These are phyloP conservation scores for Cryptomyrus ogoouensis DNA, from an alignment of 2,113 vertebrate genomes.

Conservation along the genomic window DNA sequence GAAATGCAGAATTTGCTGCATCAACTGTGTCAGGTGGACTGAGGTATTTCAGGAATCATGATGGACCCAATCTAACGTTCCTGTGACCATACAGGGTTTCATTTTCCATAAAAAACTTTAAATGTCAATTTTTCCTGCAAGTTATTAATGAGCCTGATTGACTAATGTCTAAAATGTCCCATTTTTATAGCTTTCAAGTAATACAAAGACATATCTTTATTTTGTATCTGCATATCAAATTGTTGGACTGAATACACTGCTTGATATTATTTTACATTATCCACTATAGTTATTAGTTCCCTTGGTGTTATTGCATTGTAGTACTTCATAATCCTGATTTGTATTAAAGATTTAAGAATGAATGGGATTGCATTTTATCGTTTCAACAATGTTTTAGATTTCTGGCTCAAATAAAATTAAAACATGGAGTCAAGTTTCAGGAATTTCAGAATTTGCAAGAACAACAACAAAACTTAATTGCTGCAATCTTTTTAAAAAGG, in stretches of 20 bases:
- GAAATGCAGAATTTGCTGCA: conserved; percentile 23
- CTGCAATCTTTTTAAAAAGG: not conserved
- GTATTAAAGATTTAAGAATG: not conserved
- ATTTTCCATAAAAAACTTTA: not conserved
- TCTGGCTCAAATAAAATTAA: not conserved
- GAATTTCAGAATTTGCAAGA: not conserved
- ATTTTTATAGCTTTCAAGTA: not conserved
- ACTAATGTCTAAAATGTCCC: not conserved
- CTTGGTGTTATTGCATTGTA: not conserved
- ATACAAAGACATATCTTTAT: not conserved
- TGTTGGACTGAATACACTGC: not conserved
- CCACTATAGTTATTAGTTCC: not conserved
- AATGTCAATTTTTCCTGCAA: not conserved
- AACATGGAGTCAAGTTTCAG: not conserved
- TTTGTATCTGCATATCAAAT: not conserved
- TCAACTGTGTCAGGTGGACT: not conserved
- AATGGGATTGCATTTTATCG: not conserved
- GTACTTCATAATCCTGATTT: not conserved
- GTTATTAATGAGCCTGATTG: not conserved
- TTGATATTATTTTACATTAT: not conserved
- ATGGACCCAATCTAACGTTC: not conserved
- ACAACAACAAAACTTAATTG: not conserved
- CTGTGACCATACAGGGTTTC: conserved; percentile 31
- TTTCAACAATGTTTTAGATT: not conserved
- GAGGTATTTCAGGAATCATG: not conserved